phyloP scores from a whole-genome alignment of 2,888 invertebrate species.

The Phengaris arion region DNA sequence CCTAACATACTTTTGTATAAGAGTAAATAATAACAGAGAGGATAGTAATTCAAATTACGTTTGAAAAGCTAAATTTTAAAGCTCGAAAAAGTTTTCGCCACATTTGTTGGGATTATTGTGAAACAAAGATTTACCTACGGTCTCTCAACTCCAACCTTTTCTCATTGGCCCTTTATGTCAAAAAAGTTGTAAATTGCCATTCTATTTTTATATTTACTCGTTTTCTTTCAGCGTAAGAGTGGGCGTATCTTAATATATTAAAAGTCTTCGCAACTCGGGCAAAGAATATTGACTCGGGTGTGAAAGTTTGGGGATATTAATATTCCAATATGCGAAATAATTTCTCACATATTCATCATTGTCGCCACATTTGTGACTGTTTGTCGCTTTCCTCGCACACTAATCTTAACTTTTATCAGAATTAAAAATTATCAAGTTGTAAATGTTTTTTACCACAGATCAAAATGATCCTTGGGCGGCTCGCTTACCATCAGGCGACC shows the following conservation, averaged over 20 bases:
- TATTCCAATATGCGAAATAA: slow-evolving; percentile 18
- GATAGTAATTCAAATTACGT: background rate
- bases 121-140: no score
- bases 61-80: background rate
- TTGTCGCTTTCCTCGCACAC: background rate
- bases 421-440: no score
- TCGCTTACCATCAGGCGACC: no score
- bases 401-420: no score
- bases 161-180: no score
- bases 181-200: background rate
- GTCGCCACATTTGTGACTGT: background rate
- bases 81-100: no score
- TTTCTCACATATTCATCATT: background rate
- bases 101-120: no score
- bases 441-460: no score
- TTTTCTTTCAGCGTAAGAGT: background rate
- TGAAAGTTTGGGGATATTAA: slow-evolving; percentile 16
- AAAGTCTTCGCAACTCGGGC: slow-evolving; percentile 10
- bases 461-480: no score
- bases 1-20: background rate
- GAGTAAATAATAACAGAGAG: background rate
- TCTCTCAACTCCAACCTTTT: no score
- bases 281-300: background rate
- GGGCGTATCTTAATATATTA: background rate
- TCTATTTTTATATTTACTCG: slow-evolving; percentile 5